Evolutionary conservation across 2,113 vertebrate genomes (phyloP), one percentile per base, ranked within the genome.

Genomic region (Mesitornis unicolor): DNA sequence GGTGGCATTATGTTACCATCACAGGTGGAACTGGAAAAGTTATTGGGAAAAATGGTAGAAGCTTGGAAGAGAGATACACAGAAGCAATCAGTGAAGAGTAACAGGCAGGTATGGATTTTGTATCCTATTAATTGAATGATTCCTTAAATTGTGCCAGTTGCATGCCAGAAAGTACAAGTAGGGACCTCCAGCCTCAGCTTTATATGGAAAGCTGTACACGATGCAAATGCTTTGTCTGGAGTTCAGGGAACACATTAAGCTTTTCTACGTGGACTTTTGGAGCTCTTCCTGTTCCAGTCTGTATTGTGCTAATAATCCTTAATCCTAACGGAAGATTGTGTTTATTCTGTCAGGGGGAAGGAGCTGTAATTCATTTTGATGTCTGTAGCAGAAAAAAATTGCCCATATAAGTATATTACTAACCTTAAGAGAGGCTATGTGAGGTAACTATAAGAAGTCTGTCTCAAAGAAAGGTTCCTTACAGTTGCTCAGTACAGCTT

Each of bases 401-500:
- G 77, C 71, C 63, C 61, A 47, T 38, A 56, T 65, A 96, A 82
- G 61, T 79, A 38, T 54, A 38, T 74, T 94, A 59, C 69, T 60
- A 82, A 83, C 53, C 47, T 60, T 87, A 74, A 63, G 56, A 96
- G 87, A 90, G 87, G 64, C 84, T 80, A 61, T 84, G 65, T 80
- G 56, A 95, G n/a, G 81, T 93, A 59, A 77, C 61, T 48, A 4
- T 68, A 90, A 86, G 91, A 92, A 87, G 35, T 64, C 40, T 96
- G 48, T 93, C 70, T 95, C 63, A 93, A 73, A 92, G 51, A 77
- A 53, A 94, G 77, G 29, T 79, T 87, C 80, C 71, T 93, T 85
- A 84, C 53, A 90, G 40, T 88, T 73, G 29, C 61, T 96, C 68
- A 90, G 51, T 71, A 69, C 85, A 92, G 84, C 87, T 96, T 89